phyloP scores from a whole-genome alignment of 2,797 vertebrate genomes.

The Echiichthys vipera region DNA sequence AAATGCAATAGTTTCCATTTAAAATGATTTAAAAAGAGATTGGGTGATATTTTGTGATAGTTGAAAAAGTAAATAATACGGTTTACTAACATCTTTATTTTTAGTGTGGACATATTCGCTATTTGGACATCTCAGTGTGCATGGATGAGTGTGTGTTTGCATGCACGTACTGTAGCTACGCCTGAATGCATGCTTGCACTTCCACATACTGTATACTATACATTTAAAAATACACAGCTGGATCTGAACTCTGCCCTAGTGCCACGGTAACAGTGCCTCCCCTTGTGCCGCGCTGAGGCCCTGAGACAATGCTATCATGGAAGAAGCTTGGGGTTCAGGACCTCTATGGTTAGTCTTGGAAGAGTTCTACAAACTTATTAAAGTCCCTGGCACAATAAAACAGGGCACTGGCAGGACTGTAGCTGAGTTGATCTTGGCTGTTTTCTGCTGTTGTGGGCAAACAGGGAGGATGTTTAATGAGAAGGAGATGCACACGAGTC shows the following conservation, averaged over 20 bases:
- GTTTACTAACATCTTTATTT: constrained; percentile 39
- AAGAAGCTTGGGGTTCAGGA: constrained; percentile 36
- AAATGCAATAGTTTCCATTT: constrained; percentile 56
- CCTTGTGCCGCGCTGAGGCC: constrained; percentile 9
- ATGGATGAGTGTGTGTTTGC: constrained; percentile 19
- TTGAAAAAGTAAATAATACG: constrained; percentile 58
- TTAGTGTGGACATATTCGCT: constrained; percentile 14
- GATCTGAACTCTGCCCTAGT: constrained; percentile 5
- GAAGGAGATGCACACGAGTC: constrained; percentile 35
- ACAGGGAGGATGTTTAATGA: constrained; percentile 50
- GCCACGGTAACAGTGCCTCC: constrained; percentile 10
- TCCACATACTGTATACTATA: constrained; percentile 15
- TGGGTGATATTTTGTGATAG: constrained; percentile 65
- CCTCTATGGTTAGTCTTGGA: constrained; percentile 45
- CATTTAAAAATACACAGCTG: constrained; percentile 27
- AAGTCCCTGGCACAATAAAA: constrained; percentile 64
- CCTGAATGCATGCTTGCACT: constrained; percentile 32
- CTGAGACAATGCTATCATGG: constrained; percentile 35
- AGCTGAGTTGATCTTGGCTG: constrained; percentile 64
- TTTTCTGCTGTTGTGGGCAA: constrained; percentile 42
- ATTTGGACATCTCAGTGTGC: constrained; percentile 15
- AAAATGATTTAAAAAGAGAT: constrained; percentile 72
- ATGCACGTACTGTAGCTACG: constrained; percentile 10
- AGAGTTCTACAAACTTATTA: constrained; percentile 40
- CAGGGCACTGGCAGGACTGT: constrained; percentile 32